phyloP scores from a whole-genome alignment of 2,888 invertebrate species.

The Chorisops tibialis region DNA sequence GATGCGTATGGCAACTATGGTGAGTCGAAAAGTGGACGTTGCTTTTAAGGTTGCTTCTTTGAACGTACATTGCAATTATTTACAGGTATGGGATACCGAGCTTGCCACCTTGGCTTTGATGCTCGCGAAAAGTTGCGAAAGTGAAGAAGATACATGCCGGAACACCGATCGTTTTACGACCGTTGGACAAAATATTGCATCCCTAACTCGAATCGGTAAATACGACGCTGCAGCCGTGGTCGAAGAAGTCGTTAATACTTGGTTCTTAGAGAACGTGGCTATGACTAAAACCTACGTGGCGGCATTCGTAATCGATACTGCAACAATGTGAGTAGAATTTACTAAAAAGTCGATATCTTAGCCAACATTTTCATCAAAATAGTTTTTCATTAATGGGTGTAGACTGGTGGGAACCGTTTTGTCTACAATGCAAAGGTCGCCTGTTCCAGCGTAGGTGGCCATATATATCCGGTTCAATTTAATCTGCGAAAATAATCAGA shows the following conservation, averaged over 20 bases:
- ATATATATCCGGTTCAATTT: too few species aligned
- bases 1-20: too few species aligned
- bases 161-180: constrained; percentile 5
- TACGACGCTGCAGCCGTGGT: neutral
- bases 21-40: too few species aligned
- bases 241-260: neutral
- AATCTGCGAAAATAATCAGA: too few species aligned
- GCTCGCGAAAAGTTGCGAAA: constrained; percentile 1
- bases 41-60: too few species aligned
- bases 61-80: too few species aligned
- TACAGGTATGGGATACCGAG: neutral
- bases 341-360: neutral
- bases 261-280: neutral
- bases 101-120: neutral
- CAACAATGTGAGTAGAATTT: neutral
- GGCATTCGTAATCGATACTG: neutral
- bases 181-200: constrained; percentile 8
- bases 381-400: too few species aligned
- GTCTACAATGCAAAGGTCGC: too few species aligned
- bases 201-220: neutral
- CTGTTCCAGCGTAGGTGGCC: too few species aligned
- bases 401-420: too few species aligned
- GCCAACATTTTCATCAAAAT: neutral
- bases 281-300: neutral
- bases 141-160: constrained; percentile 1